Percentiles rank a stretch among this genome's conserved stretches.
Evolutionary conservation across 2,888 invertebrate genomes (phyloP).

Genomic region (Tryphoninae sp.): DNA sequence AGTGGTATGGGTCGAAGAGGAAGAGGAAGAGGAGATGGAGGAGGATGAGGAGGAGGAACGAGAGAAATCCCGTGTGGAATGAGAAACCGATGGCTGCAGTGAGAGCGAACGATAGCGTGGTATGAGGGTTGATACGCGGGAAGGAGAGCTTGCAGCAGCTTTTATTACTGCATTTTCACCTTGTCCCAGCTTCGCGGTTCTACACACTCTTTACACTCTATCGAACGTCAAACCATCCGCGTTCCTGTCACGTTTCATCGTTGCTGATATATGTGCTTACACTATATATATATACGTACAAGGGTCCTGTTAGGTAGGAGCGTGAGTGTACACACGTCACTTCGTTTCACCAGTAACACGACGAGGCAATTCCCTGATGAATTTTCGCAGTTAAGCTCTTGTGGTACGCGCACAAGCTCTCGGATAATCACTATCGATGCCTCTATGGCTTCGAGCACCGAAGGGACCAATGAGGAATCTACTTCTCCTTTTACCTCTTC

Average conservation of each 20-base stretch:
- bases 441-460: slow-evolving; percentile 60
- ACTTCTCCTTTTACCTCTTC: slow-evolving; percentile 59
- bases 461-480: slow-evolving; percentile 61
- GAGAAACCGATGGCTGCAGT: slow-evolving; percentile 60
- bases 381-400: slow-evolving; percentile 57
- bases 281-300: slow-evolving; percentile 11
- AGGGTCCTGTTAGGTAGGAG: slow-evolving; percentile 45
- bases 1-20: background rate
- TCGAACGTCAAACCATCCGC: slow-evolving; percentile 72
- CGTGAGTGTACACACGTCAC: slow-evolving; percentile 51
- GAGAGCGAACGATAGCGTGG: slow-evolving; percentile 50
- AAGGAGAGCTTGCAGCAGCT: slow-evolving; percentile 75
- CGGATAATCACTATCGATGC: slow-evolving; percentile 63
- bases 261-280: slow-evolving; percentile 36
- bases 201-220: slow-evolving; percentile 77
- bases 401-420: slow-evolving; percentile 42
- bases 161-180: slow-evolving; percentile 81
- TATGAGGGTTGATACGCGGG: slow-evolving; percentile 44
- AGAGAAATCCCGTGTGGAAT: slow-evolving; percentile 46
- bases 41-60: slow-evolving; percentile 37
- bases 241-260: slow-evolving; percentile 59
- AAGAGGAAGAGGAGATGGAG: slow-evolving; percentile 25
- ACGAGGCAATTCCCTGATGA: slow-evolving; percentile 59
- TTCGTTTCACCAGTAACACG: slow-evolving; percentile 52
- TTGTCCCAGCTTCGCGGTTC: slow-evolving; percentile 78